A percentile compares a stretch with the other conserved stretches of the same genome.
phyloP scores from a whole-genome alignment of 2,888 invertebrate genomes.

The Piscicola geometra region DNA sequence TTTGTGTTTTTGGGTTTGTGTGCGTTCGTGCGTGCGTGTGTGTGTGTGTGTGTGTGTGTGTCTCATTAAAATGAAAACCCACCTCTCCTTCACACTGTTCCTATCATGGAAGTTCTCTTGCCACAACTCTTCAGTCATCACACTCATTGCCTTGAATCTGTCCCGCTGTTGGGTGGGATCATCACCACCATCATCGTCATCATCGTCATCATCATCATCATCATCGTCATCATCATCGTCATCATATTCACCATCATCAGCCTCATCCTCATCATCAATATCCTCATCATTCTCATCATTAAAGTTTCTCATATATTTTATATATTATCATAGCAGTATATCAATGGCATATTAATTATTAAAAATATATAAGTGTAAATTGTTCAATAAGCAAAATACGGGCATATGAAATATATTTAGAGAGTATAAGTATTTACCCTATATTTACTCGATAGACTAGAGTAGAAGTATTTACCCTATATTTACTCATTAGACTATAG shows the following conservation, averaged over 20 bases:
- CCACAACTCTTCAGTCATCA: constrained; percentile 86
- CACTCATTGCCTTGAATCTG: constrained; percentile 84
- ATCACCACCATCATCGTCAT: background rate
- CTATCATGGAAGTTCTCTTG: constrained; percentile 85
- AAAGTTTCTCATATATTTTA: background rate
- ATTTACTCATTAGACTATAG: no score
- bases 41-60: no score
- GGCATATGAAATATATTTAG: no score
- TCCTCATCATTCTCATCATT: no score
- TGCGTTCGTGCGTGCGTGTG: background rate
- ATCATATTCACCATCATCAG: background rate
- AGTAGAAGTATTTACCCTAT: no score
- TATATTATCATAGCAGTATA: background rate
- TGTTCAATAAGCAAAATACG: no score
- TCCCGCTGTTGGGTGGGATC: constrained; percentile 64
- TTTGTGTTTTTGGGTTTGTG: background rate
- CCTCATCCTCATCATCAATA: background rate
- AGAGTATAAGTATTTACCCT: no score
- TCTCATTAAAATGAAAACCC: constrained; percentile 16
- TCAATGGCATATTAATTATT: background rate
- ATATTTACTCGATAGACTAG: no score
- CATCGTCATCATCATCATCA: background rate
- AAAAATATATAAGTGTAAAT: no score
- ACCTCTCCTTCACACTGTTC: constrained; percentile 64
- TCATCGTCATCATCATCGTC: background rate